Conservation (phyloP, 1,140 invertebrate species). For the Cydia strobilella region DNA sequence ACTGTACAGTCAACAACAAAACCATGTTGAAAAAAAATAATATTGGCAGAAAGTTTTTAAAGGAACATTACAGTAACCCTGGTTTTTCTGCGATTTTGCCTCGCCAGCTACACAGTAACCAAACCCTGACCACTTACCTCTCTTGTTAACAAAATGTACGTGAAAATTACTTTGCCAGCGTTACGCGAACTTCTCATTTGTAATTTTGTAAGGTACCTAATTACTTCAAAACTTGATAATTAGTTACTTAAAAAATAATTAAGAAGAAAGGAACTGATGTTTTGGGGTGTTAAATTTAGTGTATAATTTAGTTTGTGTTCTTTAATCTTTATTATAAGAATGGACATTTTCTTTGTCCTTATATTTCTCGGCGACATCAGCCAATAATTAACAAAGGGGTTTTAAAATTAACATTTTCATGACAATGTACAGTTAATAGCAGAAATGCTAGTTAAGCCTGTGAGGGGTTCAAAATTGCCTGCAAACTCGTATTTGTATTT, state of each 20-base stretch:
- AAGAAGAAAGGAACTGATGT: background rate
- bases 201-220: conserved; percentile 16
- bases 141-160: background rate
- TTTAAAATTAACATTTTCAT: no score
- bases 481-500: no score
- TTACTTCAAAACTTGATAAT: conserved; percentile 7
- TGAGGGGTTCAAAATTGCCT: no score
- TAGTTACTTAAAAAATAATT: background rate
- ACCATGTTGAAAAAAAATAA: no score
- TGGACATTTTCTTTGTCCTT: background rate
- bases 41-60: no score
- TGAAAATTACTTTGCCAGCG: background rate
- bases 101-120: background rate
- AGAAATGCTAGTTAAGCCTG: no score
- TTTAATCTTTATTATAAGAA: background rate
- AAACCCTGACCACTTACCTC: conserved; percentile 2
- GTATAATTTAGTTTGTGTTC: background rate
- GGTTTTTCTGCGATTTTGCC: background rate
- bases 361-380: no score
- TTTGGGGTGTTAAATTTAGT: background rate
- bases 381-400: no score
- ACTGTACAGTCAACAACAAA: no score
- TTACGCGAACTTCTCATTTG: background rate
- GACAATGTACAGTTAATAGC: no score
- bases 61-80: background rate